Evolutionary conservation across 1,140 invertebrate species (phyloP).

Genomic region (Chlorops oryzae): DNA sequence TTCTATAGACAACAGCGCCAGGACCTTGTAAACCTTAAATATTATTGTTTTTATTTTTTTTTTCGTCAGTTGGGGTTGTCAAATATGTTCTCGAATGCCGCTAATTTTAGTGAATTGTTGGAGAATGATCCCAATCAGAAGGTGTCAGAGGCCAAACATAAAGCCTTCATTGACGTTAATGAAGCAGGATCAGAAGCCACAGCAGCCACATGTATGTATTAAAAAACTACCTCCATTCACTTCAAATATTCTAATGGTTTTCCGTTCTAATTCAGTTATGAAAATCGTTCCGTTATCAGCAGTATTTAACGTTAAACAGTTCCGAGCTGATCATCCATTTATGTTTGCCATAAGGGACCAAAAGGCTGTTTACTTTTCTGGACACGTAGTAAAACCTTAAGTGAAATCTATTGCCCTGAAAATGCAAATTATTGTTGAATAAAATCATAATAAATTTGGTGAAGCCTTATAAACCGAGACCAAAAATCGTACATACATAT

Average conservation of each 20-base stretch:
- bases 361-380: constrained; percentile 21
- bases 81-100: constrained; percentile 1
- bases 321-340: constrained; percentile 18
- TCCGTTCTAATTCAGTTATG: constrained; percentile 21
- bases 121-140: neutral
- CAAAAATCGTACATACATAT: too few relatives aligned
- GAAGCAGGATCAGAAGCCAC: constrained; percentile 67
- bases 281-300: constrained; percentile 39
- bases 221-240: too few relatives aligned
- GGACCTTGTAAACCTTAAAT: neutral
- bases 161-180: constrained; percentile 63
- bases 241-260: too few relatives aligned
- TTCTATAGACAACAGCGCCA: neutral
- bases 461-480: too few relatives aligned
- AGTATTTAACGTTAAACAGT: constrained; percentile 29
- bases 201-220: constrained; percentile 37
- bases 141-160: constrained; percentile 54
- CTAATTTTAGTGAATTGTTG: constrained; percentile 8
- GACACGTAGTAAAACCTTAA: too few relatives aligned
- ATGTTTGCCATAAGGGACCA: constrained; percentile 22
- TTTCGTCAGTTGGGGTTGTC: constrained; percentile 2
- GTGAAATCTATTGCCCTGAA: too few relatives aligned
- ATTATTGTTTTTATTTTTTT: neutral
- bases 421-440: too few relatives aligned
- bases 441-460: too few relatives aligned